Evolutionary conservation across 2,888 invertebrate species (phyloP), one percentile per base, ranked within the genome.

Genomic region (Schrankia costaestrigalis): DNA sequence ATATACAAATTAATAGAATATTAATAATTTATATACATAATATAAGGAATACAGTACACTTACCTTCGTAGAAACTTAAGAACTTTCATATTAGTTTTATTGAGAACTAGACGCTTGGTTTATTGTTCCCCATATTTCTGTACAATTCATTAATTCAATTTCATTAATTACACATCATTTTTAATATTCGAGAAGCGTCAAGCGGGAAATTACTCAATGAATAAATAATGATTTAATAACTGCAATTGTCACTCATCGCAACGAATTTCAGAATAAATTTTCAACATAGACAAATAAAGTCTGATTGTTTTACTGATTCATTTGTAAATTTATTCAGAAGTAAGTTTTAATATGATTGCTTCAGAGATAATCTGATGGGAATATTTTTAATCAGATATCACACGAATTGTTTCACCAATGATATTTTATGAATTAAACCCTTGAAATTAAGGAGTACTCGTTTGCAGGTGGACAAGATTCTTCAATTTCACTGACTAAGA

Each of bases 211-310:
- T 45, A 58, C 40, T 42, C 39, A 32, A 22, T 71, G 65, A 70
- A 74, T 71, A 57, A 62, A 66, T 66, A 61, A 71, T 63, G 46
- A 59, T 59, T 57, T 67, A 63, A 70, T 71, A 69, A 65, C 58
- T 61, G 63, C 59, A 58, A 45, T 49, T 46, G 57, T 61, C 61
- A 64, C 39, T 64, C 57, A 37, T 51, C 44, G 35, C 26, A 23
- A 15, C 35, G 35, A 39, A 28, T 34, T 41, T 29, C 35, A 6
- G 32, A 37, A 44, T 41, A 26, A 38, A 44, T 32, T 41, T 31
- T 25, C 13, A 29, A 35, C 17, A 37, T 38, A 38, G 30, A 37
- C 27, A 38, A 47, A 47, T 29, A 32, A n/a, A n/a, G n/a, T n/a
- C 11, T 35, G 43, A 45, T 54, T 47, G 42, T 35, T 44, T 33